Percentiles rank a stretch among this genome's conserved stretches.
phyloP scores from a whole-genome alignment of 2,888 invertebrate species.

The Caenorhabditis zanzibari region DNA sequence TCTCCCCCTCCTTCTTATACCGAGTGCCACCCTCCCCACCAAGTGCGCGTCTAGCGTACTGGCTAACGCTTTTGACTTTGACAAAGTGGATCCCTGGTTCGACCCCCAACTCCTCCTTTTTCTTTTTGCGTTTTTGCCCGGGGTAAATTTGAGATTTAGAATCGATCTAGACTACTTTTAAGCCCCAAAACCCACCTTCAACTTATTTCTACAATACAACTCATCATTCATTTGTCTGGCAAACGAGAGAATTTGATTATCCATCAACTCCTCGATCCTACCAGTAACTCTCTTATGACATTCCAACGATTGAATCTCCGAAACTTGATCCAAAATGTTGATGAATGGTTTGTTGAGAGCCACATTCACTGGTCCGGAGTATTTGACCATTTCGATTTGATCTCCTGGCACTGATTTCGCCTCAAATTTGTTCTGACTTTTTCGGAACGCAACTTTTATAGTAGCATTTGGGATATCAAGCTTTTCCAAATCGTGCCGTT shows the following conservation, averaged over 20 bases:
- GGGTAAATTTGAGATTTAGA: neutral
- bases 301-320: slow-evolving; percentile 71
- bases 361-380: slow-evolving; percentile 74
- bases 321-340: slow-evolving; percentile 82
- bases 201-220: slow-evolving; percentile 66
- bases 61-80: neutral
- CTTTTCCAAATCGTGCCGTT: neutral
- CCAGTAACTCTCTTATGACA: slow-evolving; percentile 73
- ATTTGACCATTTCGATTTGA: slow-evolving; percentile 80
- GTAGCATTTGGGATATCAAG: neutral
- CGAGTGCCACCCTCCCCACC: neutral
- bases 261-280: slow-evolving; percentile 79
- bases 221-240: slow-evolving; percentile 75
- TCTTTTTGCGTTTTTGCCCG: neutral
- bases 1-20: neutral
- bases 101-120: neutral
- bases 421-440: slow-evolving; percentile 50
- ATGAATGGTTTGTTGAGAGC: slow-evolving; percentile 84
- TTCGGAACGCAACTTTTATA: slow-evolving; percentile 36
- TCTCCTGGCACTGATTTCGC: slow-evolving; percentile 31
- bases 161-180: neutral
- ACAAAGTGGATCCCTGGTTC: neutral
- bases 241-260: slow-evolving; percentile 73
- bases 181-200: slow-evolving; percentile 58
- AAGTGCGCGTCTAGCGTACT: neutral